Evolutionary conservation across 2,113 vertebrate genomes (phyloP).

Genomic region (Dendropsophus ebraccatus): DNA sequence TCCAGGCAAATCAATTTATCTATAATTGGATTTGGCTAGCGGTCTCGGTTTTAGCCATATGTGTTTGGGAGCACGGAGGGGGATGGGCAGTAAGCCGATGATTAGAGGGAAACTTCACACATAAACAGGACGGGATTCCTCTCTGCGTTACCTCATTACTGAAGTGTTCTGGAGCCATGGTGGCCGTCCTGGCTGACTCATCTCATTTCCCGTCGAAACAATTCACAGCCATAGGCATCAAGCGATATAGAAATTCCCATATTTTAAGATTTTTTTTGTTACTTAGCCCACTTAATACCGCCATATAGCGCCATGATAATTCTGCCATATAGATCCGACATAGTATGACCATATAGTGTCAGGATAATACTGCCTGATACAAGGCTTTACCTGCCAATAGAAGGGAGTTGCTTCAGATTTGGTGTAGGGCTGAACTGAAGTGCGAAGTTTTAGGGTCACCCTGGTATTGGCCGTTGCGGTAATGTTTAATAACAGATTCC

Average conservation of each 20-base stretch:
- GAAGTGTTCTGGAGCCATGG: not conserved
- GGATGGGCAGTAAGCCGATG: not conserved
- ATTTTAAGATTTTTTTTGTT: too few species aligned
- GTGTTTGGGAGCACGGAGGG: not conserved
- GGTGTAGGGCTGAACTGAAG: too few species aligned
- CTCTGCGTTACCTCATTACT: not conserved
- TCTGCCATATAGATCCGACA: not conserved
- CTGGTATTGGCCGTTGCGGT: too few species aligned
- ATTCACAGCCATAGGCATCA: too few species aligned
- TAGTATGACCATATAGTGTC: not conserved
- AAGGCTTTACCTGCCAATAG: too few species aligned
- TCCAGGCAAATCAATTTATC: conserved; percentile 51
- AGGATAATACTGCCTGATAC: not conserved
- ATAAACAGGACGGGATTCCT: conserved; percentile 20
- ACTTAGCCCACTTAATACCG: not conserved
- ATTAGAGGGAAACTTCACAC: not conserved
- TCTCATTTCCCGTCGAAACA: too few species aligned
- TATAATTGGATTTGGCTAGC: conserved; percentile 56
- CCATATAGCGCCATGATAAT: not conserved
- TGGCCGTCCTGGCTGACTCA: not conserved
- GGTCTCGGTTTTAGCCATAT: conserved; percentile 19
- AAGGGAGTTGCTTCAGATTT: too few species aligned
- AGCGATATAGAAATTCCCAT: too few species aligned
- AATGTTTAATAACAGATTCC: too few species aligned
- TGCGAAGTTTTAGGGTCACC: too few species aligned